phyloP scores from a whole-genome alignment of 2,888 invertebrate genomes.

The Mythimna impura region DNA sequence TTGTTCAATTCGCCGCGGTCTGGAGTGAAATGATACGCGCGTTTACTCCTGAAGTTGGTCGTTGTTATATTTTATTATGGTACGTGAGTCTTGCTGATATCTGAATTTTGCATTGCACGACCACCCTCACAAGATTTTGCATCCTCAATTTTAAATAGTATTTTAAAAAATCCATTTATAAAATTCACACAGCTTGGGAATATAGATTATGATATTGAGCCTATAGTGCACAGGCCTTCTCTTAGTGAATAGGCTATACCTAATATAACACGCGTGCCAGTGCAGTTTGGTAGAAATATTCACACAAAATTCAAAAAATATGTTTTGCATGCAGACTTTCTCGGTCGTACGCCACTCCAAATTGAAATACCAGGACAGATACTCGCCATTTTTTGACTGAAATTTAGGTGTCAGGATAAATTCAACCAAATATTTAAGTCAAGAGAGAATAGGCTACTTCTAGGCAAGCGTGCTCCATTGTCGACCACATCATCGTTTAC shows the following conservation, averaged over 20 bases:
- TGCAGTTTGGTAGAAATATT: background rate
- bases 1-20: slow-evolving; percentile 46
- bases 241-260: background rate
- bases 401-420: background rate
- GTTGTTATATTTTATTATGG: slow-evolving; percentile 40
- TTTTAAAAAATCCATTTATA: too few relatives aligned
- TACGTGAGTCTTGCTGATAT: slow-evolving; percentile 10
- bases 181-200: background rate
- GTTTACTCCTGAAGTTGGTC: slow-evolving; percentile 44
- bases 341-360: background rate
- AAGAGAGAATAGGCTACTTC: too few relatives aligned
- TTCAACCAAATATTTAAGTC: too few relatives aligned
- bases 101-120: slow-evolving; percentile 4
- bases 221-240: background rate
- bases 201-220: background rate
- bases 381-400: background rate
- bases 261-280: background rate
- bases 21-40: slow-evolving; percentile 55
- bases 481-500: too few relatives aligned
- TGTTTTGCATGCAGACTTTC: background rate
- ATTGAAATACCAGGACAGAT: background rate
- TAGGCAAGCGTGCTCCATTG: too few relatives aligned
- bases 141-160: too few relatives aligned
- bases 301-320: background rate
- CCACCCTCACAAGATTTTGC: background rate